Evolutionary conservation across 2,113 vertebrate genomes (phyloP).

Genomic region (Festucalex cinctus): DNA sequence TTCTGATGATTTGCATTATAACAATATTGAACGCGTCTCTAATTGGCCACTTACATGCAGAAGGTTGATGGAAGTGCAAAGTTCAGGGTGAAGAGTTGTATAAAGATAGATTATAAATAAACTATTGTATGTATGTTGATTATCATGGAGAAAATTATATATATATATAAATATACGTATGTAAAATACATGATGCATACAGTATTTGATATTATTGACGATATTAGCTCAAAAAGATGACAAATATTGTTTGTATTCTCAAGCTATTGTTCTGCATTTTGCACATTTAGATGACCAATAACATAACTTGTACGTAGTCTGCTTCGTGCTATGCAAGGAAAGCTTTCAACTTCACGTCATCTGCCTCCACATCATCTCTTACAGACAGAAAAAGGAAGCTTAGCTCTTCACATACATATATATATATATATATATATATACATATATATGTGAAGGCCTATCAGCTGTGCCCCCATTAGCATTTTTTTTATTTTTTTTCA

Average conservation of each 20-base stretch:
- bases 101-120: conserved; percentile 65
- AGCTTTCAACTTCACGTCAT: conserved; percentile 81
- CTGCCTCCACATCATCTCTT: conserved; percentile 63
- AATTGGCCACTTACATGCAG: conserved; percentile 47
- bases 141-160: conserved; percentile 66
- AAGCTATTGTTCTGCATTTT: conserved; percentile 92
- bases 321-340: conserved; percentile 98
- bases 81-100: conserved; percentile 66
- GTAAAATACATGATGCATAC: conserved; percentile 73
- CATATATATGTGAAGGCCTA: too few relatives aligned
- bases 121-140: conserved; percentile 74
- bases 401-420: too few relatives aligned
- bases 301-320: conserved; percentile 86
- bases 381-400: conserved; percentile 52
- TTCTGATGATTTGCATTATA: conserved; percentile 51
- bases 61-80: conserved; percentile 51
- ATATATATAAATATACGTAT: conserved; percentile 66
- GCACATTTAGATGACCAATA: conserved; percentile 87
- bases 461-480: conserved; percentile 81
- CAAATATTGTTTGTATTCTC: conserved; percentile 79
- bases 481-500: conserved; percentile 39
- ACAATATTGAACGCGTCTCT: conserved; percentile 31
- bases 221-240: conserved; percentile 64
- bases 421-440: too few relatives aligned
- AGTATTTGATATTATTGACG: conserved; percentile 68